These are phyloP conservation scores for Urocynchramus pylzowi DNA, from an alignment of 2,113 vertebrate genomes.

Conservation along the genomic window DNA sequence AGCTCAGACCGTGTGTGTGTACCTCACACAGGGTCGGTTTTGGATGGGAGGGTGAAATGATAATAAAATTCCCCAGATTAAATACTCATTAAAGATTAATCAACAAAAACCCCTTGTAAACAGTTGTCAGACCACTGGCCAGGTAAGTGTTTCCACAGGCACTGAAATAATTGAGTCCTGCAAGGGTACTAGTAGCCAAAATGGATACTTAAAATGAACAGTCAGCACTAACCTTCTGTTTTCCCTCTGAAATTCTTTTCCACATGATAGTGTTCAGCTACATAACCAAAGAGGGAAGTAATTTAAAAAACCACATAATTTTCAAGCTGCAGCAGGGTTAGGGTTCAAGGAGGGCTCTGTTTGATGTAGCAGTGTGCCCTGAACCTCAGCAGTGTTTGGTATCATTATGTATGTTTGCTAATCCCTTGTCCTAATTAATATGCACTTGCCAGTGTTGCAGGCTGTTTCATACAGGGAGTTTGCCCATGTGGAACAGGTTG, in stretches of 20 bases:
- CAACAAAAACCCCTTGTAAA: accelerated
- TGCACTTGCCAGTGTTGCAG: background rate
- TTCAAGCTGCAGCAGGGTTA: background rate
- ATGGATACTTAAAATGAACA: background rate
- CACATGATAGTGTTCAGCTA: accelerated
- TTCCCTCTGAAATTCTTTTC: background rate
- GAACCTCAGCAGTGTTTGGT: background rate
- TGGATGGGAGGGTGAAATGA: background rate
- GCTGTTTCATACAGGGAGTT: background rate
- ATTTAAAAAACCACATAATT: background rate
- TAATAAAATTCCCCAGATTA: background rate
- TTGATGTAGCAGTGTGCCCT: background rate
- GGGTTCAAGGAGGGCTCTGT: background rate
- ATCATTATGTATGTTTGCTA: background rate
- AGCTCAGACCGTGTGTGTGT: background rate
- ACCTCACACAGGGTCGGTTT: background rate
- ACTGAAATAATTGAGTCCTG: background rate
- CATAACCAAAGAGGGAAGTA: background rate
- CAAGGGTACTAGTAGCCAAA: background rate
- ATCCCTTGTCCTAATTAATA: background rate
- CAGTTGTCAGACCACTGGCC: background rate
- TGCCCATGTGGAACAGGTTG: background rate
- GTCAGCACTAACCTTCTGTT: background rate
- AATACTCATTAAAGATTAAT: background rate
- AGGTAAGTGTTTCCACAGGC: background rate